phyloP scores from a whole-genome alignment of 2,113 vertebrate genomes.

The Jacana jacana region DNA sequence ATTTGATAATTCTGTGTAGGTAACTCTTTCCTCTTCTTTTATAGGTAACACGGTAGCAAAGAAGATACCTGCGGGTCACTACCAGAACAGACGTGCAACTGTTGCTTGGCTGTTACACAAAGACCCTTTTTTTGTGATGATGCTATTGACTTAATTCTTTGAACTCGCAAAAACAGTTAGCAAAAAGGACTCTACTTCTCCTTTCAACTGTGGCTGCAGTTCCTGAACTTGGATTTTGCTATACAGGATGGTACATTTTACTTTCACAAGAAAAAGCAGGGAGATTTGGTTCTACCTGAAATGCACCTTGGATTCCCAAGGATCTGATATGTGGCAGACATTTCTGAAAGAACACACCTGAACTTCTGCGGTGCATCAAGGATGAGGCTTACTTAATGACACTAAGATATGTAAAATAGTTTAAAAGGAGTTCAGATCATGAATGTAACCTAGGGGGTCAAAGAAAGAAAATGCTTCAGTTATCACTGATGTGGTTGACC shows the following conservation, averaged over 20 bases:
- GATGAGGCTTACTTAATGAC: background rate
- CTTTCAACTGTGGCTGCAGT: background rate
- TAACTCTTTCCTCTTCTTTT: slow-evolving; percentile 56
- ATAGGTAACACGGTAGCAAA: slow-evolving; percentile 95
- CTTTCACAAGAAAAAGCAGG: background rate
- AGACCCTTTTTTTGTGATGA: background rate
- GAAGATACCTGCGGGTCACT: background rate
- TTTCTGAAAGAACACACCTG: background rate
- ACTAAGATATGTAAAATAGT: slow-evolving; percentile 2
- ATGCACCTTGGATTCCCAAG: background rate
- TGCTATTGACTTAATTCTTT: background rate
- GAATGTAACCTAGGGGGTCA: slow-evolving; percentile 3
- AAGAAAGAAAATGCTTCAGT: background rate
- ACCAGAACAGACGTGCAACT: background rate
- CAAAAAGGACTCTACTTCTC: background rate
- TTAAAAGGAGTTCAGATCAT: slow-evolving; percentile 1
- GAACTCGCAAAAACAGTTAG: background rate
- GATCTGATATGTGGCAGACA: background rate
- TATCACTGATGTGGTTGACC: background rate
- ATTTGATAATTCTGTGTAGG: background rate
- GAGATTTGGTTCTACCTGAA: background rate
- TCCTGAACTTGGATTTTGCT: slow-evolving; percentile 4
- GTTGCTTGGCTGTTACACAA: background rate
- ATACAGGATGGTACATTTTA: background rate
- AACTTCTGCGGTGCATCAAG: background rate